Percentiles rank a stretch among this genome's conserved stretches.
Conservation (phyloP, 2,797 vertebrate genomes). For the Eulemur rubriventer region DNA sequence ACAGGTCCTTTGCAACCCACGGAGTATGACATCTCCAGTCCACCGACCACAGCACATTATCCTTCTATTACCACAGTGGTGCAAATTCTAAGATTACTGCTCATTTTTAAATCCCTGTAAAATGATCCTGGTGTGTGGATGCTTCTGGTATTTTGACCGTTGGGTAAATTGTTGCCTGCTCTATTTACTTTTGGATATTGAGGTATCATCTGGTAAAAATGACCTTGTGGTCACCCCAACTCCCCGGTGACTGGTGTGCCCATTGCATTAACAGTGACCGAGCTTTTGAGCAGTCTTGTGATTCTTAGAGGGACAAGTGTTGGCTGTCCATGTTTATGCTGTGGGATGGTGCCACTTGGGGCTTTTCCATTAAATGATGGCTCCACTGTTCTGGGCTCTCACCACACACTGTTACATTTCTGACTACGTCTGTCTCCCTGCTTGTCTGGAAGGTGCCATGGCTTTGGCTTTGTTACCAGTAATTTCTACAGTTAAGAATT, state of each 20-base stretch:
- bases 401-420: neutral
- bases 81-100: neutral
- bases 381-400: rapidly evolving
- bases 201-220: neutral
- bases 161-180: neutral
- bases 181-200: neutral
- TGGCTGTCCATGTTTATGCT: rapidly evolving
- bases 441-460: neutral
- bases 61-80: neutral
- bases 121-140: neutral
- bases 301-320: neutral
- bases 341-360: neutral
- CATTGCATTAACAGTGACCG: neutral
- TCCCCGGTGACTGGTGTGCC: neutral
- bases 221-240: neutral
- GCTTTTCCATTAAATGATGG: neutral
- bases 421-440: neutral
- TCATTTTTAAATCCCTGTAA: neutral
- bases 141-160: neutral
- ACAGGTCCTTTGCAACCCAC: neutral
- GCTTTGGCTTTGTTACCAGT: neutral
- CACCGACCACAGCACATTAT: neutral
- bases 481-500: slow-evolving; percentile 19
- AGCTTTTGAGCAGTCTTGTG: neutral
- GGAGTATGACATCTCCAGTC: neutral